phyloP scores from a whole-genome alignment of 2,888 invertebrate genomes.

The Brenthis ino region DNA sequence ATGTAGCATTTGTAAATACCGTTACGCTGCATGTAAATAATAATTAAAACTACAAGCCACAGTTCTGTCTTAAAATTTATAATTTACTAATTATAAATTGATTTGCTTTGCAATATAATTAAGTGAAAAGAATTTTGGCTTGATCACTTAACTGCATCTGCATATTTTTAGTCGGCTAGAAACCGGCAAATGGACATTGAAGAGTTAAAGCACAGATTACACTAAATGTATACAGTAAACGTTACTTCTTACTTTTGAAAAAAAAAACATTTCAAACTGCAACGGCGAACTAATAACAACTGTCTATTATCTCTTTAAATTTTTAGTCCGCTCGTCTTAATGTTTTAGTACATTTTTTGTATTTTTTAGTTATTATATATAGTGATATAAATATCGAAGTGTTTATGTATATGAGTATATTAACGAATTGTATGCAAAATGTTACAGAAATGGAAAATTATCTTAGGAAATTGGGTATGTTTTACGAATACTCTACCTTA shows the following conservation, averaged over 20 bases:
- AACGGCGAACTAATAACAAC: conserved; percentile 61
- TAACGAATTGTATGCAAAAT: conserved; percentile 47
- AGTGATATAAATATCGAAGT: conserved; percentile 28
- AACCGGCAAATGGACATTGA: background rate
- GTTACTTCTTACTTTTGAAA: conserved; percentile 1
- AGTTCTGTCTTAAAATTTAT: no score
- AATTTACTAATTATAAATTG: no score
- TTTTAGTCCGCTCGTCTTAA: conserved; percentile 54
- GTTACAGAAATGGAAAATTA: conserved; percentile 72
- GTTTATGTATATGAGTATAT: background rate
- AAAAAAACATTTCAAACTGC: conserved; percentile 61
- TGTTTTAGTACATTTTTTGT: conserved; percentile 44
- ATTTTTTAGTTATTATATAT: conserved; percentile 26
- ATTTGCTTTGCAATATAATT: no score
- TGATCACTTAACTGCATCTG: no score
- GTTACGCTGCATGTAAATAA: no score
- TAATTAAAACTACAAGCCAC: no score
- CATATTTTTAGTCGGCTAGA: no score
- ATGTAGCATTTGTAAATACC: no score
- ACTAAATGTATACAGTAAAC: conserved; percentile 17
- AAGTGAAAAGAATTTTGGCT: no score
- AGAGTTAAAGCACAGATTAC: conserved; percentile 1
- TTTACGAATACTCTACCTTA: conserved; percentile 5
- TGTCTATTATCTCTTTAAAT: conserved; percentile 43
- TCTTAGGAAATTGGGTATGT: conserved; percentile 74